These are phyloP conservation scores for Lagenorhynchus albirostris DNA, from an alignment of 2,113 vertebrate genomes.

Conservation along the genomic window DNA sequence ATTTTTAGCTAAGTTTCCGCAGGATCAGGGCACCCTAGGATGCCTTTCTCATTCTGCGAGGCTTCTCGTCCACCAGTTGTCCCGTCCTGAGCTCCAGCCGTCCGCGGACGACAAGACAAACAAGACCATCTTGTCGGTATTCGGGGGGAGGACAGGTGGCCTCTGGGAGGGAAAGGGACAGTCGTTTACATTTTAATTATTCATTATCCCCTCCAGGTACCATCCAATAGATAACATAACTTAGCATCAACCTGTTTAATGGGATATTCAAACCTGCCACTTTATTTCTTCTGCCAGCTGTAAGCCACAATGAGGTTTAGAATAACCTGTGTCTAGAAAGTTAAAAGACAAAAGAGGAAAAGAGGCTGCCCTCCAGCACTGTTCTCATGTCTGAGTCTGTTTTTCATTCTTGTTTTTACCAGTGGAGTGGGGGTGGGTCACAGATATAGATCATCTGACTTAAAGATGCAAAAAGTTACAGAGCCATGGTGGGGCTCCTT, in stretches of 20 bases:
- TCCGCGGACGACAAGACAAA: fast-evolving
- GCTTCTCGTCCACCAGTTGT: neutral
- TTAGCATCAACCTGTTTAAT: neutral
- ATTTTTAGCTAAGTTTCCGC: neutral
- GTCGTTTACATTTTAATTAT: neutral
- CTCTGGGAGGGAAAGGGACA: neutral
- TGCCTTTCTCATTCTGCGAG: neutral
- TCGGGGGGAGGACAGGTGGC: neutral
- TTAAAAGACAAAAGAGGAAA: neutral
- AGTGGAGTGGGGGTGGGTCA: neutral
- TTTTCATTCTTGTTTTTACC: neutral
- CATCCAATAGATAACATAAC: neutral
- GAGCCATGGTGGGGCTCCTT: neutral
- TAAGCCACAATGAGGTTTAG: neutral
- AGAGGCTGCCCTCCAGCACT: neutral
- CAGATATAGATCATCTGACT: neutral
- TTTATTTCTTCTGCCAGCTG: neutral
- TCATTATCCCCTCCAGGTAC: neutral
- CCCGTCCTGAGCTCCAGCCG: neutral
- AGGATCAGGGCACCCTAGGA: neutral
- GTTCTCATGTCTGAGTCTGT: neutral
- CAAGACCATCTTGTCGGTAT: neutral
- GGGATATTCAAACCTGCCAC: neutral
- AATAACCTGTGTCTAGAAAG: neutral
- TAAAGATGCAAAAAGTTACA: neutral